These are phyloP conservation scores for Cosmopolites sordidus DNA, from an alignment of 2,888 invertebrate genomes.

Conservation along the genomic window DNA sequence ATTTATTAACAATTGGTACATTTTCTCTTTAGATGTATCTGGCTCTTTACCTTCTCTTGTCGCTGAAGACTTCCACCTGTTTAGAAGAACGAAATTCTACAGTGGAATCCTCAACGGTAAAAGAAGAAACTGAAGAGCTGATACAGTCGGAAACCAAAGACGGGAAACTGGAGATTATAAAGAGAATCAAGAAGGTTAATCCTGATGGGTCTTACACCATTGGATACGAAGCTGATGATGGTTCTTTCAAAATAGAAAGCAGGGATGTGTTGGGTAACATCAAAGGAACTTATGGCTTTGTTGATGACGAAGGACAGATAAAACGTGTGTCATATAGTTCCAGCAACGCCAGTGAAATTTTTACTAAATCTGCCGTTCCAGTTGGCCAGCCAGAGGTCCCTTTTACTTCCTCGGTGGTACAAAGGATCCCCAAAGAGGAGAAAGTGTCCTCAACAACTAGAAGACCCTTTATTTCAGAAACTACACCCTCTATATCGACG, in stretches of 20 bases:
- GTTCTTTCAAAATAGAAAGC: slow-evolving; percentile 81
- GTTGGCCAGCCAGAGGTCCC: slow-evolving; percentile 38
- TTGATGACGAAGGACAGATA: slow-evolving; percentile 71
- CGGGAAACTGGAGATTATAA: slow-evolving; percentile 72
- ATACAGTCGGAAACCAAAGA: slow-evolving; percentile 63
- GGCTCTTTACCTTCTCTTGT: slow-evolving; percentile 1
- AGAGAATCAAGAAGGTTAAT: slow-evolving; percentile 75
- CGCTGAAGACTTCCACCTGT: slow-evolving; percentile 1
- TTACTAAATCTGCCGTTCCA: slow-evolving; percentile 38
- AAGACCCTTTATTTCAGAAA: slow-evolving; percentile 49
- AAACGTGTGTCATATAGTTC: slow-evolving; percentile 74
- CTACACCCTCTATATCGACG: slow-evolving; percentile 56
- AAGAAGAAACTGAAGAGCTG: slow-evolving; percentile 51
- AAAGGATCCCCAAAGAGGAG: slow-evolving; percentile 44
- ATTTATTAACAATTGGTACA: too few species aligned
- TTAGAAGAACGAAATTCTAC: slow-evolving; percentile 11
- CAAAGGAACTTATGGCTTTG: slow-evolving; percentile 78
- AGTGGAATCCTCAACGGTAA: slow-evolving; percentile 10
- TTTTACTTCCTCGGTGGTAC: slow-evolving; percentile 41
- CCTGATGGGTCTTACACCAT: slow-evolving; percentile 81
- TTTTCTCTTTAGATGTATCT: slow-evolving; percentile 19
- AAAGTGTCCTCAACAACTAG: slow-evolving; percentile 53
- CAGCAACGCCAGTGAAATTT: slow-evolving; percentile 51
- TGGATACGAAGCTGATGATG: slow-evolving; percentile 81
- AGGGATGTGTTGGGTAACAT: slow-evolving; percentile 74